phyloP scores from a whole-genome alignment of 2,797 vertebrate genomes.

The Aplochiton taeniatus region DNA sequence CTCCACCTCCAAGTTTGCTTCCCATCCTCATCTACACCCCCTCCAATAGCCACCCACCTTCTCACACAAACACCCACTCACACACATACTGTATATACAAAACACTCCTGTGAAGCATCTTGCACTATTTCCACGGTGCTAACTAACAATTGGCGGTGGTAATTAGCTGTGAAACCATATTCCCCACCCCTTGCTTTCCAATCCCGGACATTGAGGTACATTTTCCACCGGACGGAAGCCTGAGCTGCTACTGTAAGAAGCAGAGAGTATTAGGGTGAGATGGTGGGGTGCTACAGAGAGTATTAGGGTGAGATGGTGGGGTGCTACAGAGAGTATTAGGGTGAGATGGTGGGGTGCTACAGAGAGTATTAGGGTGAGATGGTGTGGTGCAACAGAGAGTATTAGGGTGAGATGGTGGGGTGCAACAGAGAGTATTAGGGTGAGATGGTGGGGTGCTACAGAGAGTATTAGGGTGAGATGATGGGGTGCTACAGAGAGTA shows the following conservation, averaged over 20 bases:
- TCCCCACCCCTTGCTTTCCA: conserved; percentile 57
- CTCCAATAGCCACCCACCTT: background rate
- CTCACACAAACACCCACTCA: background rate
- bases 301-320: too few species aligned
- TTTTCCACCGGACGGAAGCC: conserved; percentile 38
- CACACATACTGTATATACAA: conserved; percentile 28
- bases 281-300: conserved; percentile 1
- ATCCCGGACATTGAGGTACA: conserved; percentile 53
- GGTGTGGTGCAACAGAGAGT: conserved; percentile 6
- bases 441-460: background rate
- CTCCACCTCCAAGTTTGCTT: too few species aligned
- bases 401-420: too few species aligned
- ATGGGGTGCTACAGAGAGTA: conserved; percentile 8
- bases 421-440: conserved; percentile 5
- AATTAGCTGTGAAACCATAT: conserved; percentile 64
- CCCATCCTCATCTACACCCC: background rate
- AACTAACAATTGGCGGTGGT: conserved; percentile 69
- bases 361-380: conserved; percentile 4
- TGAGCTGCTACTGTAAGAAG: background rate
- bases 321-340: conserved; percentile 6
- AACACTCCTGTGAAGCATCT: conserved; percentile 34
- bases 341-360: background rate
- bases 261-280: conserved; percentile 8
- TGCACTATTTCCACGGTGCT: conserved; percentile 55
- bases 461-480: conserved; percentile 1